phyloP scores from a whole-genome alignment of 2,797 vertebrate species.

The Mormyrops boulengeri region DNA sequence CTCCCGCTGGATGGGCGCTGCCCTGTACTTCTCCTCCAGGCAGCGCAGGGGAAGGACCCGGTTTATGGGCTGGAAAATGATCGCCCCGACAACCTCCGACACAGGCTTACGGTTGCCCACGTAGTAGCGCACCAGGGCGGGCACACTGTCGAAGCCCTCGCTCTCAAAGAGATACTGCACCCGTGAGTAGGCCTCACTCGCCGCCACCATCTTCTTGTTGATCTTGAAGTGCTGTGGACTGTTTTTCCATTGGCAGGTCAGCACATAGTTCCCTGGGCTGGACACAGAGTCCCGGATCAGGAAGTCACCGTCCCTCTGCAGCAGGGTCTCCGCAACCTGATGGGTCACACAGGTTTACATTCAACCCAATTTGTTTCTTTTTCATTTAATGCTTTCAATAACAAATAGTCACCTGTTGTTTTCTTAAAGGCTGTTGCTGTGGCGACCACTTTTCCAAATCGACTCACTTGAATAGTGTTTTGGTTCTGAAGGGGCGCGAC shows the following conservation, averaged over 20 bases:
- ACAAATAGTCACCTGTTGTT: background rate
- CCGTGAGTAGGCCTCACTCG: constrained; percentile 85
- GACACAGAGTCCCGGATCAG: constrained; percentile 89
- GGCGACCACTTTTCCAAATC: background rate
- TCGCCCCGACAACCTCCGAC: constrained; percentile 82
- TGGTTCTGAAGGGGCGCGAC: background rate
- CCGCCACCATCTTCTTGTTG: constrained; percentile 73
- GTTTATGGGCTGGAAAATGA: constrained; percentile 95
- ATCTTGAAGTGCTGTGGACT: constrained; percentile 94
- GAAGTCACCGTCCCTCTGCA: constrained; percentile 93
- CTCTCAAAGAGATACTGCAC: constrained; percentile 84
- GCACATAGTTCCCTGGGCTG: constrained; percentile 86
- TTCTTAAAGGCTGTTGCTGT: background rate
- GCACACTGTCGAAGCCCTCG: constrained; percentile 86
- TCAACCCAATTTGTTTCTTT: background rate
- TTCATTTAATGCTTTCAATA: background rate
- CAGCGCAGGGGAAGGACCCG: constrained; percentile 79
- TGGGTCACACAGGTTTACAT: constrained; percentile 22
- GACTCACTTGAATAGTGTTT: background rate
- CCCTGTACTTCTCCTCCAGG: constrained; percentile 81
- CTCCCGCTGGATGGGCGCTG: constrained; percentile 50
- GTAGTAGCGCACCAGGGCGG: constrained; percentile 82
- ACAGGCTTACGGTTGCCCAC: constrained; percentile 87
- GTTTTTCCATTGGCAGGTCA: constrained; percentile 94
- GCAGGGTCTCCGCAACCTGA: constrained; percentile 80